Base-by-base conservation (phyloP, 2,113 vertebrate genomes). In the Dinomys branickii region DNA sequence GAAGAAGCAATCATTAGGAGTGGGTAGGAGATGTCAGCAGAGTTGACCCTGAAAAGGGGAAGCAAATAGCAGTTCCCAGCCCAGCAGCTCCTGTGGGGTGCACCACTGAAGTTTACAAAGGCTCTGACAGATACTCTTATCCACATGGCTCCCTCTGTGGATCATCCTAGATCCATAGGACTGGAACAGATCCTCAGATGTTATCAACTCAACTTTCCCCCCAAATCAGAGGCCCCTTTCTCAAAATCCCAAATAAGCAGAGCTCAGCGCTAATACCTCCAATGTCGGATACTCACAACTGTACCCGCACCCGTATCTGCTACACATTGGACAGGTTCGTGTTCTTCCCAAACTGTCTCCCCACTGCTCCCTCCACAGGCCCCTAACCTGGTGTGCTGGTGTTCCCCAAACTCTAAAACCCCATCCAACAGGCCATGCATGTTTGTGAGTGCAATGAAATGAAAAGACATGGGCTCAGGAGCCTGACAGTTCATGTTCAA, bases 241-340 rank as follows among this genome's bases (percentile, higher is more conserved):
- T 78, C 33, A 50, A 47, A 50, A 38, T 41, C 71, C 71, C 69
- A 38, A 41, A 47, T 7, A 78, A 38, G 33, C 11, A 17, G 50
- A 24, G 24, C 28, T 28, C 1, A 7, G 35, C 16, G 7, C 30
- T 0, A 28, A 38, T 20, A 9, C 20, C 9, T 26, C 13, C 1
- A 11, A 41, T 33, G 7, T 33, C 10, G 5, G 7, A 19, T 7
- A 5, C 38, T 65, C 59, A 22, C 20, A 3, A 7, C 41, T 11
- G 17, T 16, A 33, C 24, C 35, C 13, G 3, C 19, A 33, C 24
- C 35, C 13, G 5, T 13, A 38, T 35, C 41, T 17, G 41, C 50
- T 52, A 30, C 22, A 56, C 20, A 8, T 7, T 22, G 24, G 63
- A 14, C 22, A 35, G 35, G 8, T 61, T 19, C 7, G 7, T 38